These are phyloP conservation scores for Brachypodius melanocephalos DNA, from an alignment of 2,113 vertebrate species.

Conservation along the genomic window DNA sequence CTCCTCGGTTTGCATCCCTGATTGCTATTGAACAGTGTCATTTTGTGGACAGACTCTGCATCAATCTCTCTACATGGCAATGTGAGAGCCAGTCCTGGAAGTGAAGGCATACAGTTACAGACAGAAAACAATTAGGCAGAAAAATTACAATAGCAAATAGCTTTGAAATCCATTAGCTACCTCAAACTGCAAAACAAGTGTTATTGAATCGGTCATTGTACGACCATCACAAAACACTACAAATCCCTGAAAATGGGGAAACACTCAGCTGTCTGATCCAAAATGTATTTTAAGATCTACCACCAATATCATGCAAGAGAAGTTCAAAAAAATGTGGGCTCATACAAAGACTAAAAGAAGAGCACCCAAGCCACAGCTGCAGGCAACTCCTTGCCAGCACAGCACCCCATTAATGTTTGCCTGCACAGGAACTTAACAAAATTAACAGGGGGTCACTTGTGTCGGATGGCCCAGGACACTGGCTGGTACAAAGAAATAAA, in stretches of 20 bases:
- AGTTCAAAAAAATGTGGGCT: not conserved
- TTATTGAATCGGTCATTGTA: not conserved
- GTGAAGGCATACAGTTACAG: conserved; percentile 18
- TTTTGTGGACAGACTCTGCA: conserved; percentile 7
- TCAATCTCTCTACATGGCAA: not conserved
- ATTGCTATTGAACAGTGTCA: not conserved
- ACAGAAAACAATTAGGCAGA: conserved; percentile 43
- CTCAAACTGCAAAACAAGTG: conserved; percentile 17
- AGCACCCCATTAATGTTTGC: not conserved
- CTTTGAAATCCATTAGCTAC: conserved; percentile 51
- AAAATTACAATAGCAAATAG: conserved; percentile 34
- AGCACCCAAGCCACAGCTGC: not conserved
- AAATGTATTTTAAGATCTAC: not conserved
- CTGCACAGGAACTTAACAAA: not conserved
- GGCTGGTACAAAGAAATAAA: not conserved
- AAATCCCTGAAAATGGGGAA: not conserved
- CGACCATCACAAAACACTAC: not conserved
- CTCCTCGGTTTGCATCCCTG: not conserved
- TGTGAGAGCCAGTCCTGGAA: conserved; percentile 27
- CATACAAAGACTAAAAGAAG: not conserved
- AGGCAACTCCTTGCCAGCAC: not conserved
- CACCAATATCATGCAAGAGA: not conserved
- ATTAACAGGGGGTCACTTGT: not conserved
- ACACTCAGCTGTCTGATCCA: not conserved
- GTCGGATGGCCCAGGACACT: not conserved